A percentile compares a stretch with the other conserved stretches of the same genome.
Evolutionary conservation across 2,888 invertebrate genomes (phyloP).

Genomic region (Pomacea canaliculata): DNA sequence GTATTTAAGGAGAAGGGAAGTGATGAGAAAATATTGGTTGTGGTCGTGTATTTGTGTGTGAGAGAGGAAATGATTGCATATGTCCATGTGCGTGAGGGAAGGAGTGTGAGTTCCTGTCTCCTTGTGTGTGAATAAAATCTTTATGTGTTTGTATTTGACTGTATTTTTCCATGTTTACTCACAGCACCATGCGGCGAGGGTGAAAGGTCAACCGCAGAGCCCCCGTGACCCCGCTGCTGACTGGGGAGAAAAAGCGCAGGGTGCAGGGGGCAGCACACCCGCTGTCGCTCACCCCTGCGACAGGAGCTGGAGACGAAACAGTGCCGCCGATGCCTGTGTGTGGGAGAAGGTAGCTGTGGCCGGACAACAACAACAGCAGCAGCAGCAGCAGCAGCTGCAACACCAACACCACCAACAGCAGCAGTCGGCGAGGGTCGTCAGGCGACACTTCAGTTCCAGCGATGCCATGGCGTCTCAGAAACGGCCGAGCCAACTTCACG

Average conservation of each 20-base stretch:
- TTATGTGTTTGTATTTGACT: background rate
- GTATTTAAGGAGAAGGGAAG: no score
- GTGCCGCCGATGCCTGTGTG: background rate
- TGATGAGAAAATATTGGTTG: background rate
- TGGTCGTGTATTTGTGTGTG: background rate
- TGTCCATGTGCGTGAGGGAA: background rate
- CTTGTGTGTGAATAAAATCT: background rate
- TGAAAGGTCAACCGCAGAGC: no score
- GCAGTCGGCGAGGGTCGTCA: background rate
- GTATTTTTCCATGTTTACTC: background rate
- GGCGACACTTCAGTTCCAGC: constrained; percentile 15
- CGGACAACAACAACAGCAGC: constrained; percentile 1
- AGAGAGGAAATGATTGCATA: background rate
- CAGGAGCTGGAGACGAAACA: background rate
- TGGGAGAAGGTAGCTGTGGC: background rate
- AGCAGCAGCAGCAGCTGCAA: background rate
- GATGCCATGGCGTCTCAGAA: constrained; percentile 12
- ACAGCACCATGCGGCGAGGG: no score
- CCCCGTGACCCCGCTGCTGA: no score
- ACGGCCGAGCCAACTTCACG: constrained; percentile 11
- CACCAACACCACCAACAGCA: background rate
- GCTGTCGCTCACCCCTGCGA: background rate
- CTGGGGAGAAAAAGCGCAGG: no score
- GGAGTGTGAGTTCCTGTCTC: background rate
- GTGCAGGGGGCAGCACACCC: background rate